Base-by-base conservation (phyloP, 1,140 invertebrate species). In the Chymomyza costata region DNA sequence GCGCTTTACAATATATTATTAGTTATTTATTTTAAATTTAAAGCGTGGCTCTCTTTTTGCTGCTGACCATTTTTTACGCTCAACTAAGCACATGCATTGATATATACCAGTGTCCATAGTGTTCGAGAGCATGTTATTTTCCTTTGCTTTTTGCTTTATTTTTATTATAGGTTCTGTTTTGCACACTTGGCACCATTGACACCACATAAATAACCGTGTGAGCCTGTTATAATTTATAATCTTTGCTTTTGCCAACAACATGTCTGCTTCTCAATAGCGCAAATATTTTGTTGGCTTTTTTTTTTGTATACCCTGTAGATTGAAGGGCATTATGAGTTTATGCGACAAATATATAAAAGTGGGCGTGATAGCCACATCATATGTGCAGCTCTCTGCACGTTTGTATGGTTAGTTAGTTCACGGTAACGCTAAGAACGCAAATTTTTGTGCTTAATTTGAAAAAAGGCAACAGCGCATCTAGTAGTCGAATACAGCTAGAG, bases 201-300 rank as follows among this genome's bases (percentile, higher is more conserved):
- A 70, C 58, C 62, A 62, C 76, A 81, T 74, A 82, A 82, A 81
- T 76, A 82, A 74, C 66, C 63, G 63, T 80, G 64, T 55, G 63
- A 56, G 71, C 64, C 67, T 59, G 71, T 64, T 82, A 73, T 82
- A 82, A 82, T 78, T 82, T 82, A 82, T 78, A 80, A 80, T 81
- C 73, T 65, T 68, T 81, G 64, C 67, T 59, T 37, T 50, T 34
- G 19, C 61, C 32, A 61, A 32, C 41, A 43, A 30, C 19, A 57
- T 43, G 46, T 56, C 56, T 60, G 44, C 34, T 47, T 39, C 53
- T 49, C 60, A 45, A 43, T 35, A 10, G 10, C 41, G 30, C 41
- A 62, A 59, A 57, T 48, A 52, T 56, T 62, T 57, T 39, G 44
- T 25, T 38, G 38, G 57, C 52, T 45, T 28, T n/a, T 18, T 32